These are phyloP conservation scores for Lineus longissimus DNA, from an alignment of 1,140 invertebrate genomes.

Conservation along the genomic window DNA sequence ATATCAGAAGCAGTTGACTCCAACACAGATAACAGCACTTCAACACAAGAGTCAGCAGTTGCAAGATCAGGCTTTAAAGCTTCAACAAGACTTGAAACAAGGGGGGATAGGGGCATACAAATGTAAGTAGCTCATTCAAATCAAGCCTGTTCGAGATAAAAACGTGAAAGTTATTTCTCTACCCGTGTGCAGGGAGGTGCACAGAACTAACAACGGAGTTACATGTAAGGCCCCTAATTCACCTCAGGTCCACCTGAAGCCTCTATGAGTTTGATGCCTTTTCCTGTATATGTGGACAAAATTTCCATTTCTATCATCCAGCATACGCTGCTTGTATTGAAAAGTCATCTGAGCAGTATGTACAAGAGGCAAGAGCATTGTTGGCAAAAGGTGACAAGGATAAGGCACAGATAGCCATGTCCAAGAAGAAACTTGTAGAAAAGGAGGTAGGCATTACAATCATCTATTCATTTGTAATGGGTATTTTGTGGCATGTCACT, in stretches of 20 bases:
- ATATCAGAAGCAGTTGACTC: slow-evolving; percentile 15
- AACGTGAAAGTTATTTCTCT: no score
- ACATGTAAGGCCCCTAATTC: no score
- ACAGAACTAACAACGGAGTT: no score
- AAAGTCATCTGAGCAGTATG: slow-evolving; percentile 15
- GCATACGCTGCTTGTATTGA: no score
- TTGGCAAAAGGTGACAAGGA: slow-evolving; percentile 35
- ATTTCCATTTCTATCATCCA: no score
- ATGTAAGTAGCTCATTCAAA: not conserved
- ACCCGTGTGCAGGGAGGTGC: no score
- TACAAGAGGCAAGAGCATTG: slow-evolving; percentile 32
- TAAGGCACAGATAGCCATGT: slow-evolving; percentile 39
- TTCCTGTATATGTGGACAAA: no score
- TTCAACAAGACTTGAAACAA: slow-evolving; percentile 5
- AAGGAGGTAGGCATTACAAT: slow-evolving; percentile 33
- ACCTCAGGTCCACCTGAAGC: no score
- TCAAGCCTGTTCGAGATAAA: no score
- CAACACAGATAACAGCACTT: slow-evolving; percentile 6
- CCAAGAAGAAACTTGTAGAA: slow-evolving; percentile 41
- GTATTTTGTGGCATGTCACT: no score
- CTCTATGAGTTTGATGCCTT: no score
- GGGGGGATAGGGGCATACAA: not conserved
- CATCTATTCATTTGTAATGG: no score
- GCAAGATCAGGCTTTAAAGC: slow-evolving; percentile 9
- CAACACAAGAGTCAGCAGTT: slow-evolving; percentile 14